A percentile compares a stretch with the other conserved stretches of the same genome.
phyloP scores from a whole-genome alignment of 2,888 invertebrate genomes.

The Hirtodrosophila histrioides region DNA sequence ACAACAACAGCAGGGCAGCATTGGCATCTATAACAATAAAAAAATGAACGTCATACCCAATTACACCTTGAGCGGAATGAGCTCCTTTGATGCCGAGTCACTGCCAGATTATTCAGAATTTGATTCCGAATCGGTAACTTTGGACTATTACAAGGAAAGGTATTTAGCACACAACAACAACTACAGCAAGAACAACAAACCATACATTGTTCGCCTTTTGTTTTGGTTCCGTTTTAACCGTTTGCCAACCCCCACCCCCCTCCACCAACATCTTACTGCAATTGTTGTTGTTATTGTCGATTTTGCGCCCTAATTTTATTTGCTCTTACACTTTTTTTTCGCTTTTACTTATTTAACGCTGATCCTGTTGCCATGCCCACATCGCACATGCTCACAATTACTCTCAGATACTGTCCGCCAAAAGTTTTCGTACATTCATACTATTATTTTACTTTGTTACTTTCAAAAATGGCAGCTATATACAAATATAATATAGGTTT shows the following conservation, averaged over 20 bases:
- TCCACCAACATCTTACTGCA: not conserved
- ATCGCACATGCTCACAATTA: conserved; percentile 40
- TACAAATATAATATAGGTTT: too few relatives aligned
- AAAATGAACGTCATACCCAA: conserved; percentile 72
- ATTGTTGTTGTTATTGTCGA: conserved; percentile 57
- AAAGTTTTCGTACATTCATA: not conserved
- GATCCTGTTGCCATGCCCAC: conserved; percentile 75
- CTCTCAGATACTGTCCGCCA: not conserved
- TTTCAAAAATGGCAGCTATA: too few relatives aligned
- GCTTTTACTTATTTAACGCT: conserved; percentile 45
- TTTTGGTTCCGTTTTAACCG: conserved; percentile 65
- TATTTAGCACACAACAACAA: conserved; percentile 62
- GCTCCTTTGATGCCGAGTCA: conserved; percentile 85
- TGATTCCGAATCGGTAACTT: conserved; percentile 85
- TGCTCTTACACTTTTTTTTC: conserved; percentile 45
- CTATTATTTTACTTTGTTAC: too few relatives aligned
- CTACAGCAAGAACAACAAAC: conserved; percentile 17
- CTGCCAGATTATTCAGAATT: conserved; percentile 86
- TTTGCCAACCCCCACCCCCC: too few relatives aligned
- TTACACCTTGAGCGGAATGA: conserved; percentile 85
- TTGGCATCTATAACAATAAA: conserved; percentile 62
- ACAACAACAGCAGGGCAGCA: conserved; percentile 50
- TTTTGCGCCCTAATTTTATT: conserved; percentile 62
- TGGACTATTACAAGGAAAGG: conserved; percentile 85
- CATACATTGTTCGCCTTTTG: conserved; percentile 57